Percentiles rank a stretch among this genome's conserved stretches.
Conservation (phyloP, 2,888 invertebrate genomes). For the Lepas anatifera region DNA sequence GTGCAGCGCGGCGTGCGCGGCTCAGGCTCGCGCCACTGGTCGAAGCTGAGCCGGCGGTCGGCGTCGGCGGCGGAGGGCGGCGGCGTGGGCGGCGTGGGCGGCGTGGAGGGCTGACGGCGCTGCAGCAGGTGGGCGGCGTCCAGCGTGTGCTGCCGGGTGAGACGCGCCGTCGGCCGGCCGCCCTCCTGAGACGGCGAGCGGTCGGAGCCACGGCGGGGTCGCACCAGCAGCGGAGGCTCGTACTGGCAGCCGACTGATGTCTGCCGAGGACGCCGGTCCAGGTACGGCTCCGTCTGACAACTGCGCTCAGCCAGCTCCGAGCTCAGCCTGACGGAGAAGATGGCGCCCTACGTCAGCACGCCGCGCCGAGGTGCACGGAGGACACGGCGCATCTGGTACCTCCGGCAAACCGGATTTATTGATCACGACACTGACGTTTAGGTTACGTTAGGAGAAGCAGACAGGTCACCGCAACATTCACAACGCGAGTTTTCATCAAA, state of each 20-base stretch:
- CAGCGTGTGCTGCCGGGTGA: neutral
- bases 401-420: too few species aligned
- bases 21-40: neutral
- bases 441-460: too few species aligned
- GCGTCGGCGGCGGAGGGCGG: neutral
- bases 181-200: neutral
- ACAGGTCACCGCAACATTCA: too few species aligned
- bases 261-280: neutral
- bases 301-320: neutral
- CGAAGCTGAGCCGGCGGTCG: neutral
- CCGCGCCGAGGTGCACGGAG: too few species aligned
- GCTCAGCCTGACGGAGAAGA: neutral
- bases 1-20: neutral
- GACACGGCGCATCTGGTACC: too few species aligned
- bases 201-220: neutral
- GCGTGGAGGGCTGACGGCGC: neutral
- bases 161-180: neutral
- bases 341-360: too few species aligned
- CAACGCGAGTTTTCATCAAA: too few species aligned
- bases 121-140: neutral
- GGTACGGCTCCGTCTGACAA: constrained; percentile 3
- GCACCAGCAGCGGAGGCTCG: neutral
- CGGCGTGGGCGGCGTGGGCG: neutral
- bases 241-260: neutral
- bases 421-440: too few species aligned